Percentiles rank a stretch among this genome's conserved stretches.
Conservation (phyloP, 2,113 vertebrate species). For the Columba janthina region DNA sequence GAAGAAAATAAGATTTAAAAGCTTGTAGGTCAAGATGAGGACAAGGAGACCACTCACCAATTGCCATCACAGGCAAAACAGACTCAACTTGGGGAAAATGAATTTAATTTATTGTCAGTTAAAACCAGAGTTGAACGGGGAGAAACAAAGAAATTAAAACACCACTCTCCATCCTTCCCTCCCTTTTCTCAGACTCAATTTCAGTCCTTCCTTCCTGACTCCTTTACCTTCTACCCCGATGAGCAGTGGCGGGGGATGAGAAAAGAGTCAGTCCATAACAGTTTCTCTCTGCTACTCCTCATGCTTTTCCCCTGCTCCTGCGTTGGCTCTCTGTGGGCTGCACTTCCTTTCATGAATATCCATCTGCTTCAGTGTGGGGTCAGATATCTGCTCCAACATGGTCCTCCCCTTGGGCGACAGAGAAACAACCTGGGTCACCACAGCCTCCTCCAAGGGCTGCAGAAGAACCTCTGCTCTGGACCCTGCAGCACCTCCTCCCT, state of each 20-base stretch:
- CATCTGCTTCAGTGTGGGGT: neutral
- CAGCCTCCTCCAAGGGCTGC: neutral
- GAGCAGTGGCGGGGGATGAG: neutral
- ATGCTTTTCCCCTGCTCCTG: too few relatives aligned
- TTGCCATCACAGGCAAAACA: neutral
- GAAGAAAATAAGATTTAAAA: neutral
- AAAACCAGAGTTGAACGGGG: neutral
- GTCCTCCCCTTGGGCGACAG: neutral
- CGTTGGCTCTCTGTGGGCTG: neutral
- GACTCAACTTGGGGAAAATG: neutral
- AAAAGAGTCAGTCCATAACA: neutral
- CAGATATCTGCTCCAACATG: neutral
- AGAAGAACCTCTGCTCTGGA: neutral
- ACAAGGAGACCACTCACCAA: neutral
- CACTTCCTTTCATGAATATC: neutral
- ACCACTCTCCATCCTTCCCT: neutral
- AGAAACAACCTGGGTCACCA: neutral
- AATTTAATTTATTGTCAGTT: neutral
- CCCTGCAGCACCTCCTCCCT: neutral
- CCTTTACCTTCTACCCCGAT: neutral
- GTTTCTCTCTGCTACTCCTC: neutral
- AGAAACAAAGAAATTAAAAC: neutral
- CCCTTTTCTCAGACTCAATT: neutral
- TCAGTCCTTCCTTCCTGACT: neutral
- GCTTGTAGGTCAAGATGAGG: neutral